Base-by-base conservation (phyloP, 2,113 vertebrate species). In the Oncorhynchus masou region DNA sequence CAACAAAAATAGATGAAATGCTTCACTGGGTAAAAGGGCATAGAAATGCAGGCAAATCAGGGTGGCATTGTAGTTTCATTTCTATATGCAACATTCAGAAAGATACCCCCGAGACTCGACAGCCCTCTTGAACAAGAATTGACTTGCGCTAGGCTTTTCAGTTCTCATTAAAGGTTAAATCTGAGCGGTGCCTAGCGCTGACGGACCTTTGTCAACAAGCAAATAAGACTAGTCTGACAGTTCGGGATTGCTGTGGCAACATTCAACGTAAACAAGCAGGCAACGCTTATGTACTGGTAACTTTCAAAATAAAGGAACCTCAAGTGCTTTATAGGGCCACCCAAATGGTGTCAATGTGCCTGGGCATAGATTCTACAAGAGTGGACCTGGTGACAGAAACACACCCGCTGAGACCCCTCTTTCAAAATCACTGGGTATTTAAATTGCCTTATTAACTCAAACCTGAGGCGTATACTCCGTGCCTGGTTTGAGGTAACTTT, bases 181-280 rank as follows among this genome's bases (percentile, higher is more conserved):
- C 34, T 82, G 60, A 57, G 73, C 70, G 74, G 72, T 84, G 70
- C 11, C 80, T 49, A 59, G 74, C 51, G 67, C 45, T n/a, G 68
- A 79, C 29, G 19, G 49, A 62, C 39, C 31, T 15, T 67, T 48
- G 60, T 19, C 5, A 64, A 75, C 66, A 80, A 27, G 71, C 72
- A 87, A 48, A 75, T 81, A 78, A 45, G 79, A 86, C 54, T 49
- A 12, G 29, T 83, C 60, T 68, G 27, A 4, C 16, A 19, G 51
- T 6, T 54, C 51, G 68, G 64, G 54, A 78, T 78, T 84, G 71
- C 79, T 80, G 85, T 75, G 71, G 49, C 84, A 90, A 87, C 85
- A 81, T 79, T 83, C 22, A 54, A 73, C 82, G 29, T 74, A 66
- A 86, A 85, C 80, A 85, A 80, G 39, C 65, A 83, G 74, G 69